phyloP scores from a whole-genome alignment of 2,888 invertebrate genomes.

The Candidula unifasciata region DNA sequence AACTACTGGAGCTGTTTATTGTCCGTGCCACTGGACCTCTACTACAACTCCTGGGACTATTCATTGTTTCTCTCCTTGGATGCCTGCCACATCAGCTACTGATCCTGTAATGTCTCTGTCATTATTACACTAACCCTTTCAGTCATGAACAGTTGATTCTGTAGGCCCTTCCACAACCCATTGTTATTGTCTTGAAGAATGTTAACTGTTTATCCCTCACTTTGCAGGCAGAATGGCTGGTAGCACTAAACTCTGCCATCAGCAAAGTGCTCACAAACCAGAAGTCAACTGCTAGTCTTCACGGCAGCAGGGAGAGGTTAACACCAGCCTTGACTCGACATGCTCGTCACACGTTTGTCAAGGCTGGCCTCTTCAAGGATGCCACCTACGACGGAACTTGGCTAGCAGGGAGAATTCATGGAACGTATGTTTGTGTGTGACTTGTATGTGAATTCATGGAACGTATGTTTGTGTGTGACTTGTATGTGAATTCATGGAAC shows the following conservation, averaged over 20 bases:
- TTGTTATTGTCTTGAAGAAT: no score
- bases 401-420: constrained; percentile 90
- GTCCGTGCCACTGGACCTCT: no score
- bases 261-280: constrained; percentile 81
- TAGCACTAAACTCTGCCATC: constrained; percentile 86
- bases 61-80: no score
- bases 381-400: constrained; percentile 89
- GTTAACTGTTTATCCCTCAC: not conserved
- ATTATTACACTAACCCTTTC: no score
- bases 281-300: constrained; percentile 78
- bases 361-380: constrained; percentile 85
- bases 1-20: no score
- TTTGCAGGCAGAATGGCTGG: constrained; percentile 79
- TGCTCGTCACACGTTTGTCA: constrained; percentile 86
- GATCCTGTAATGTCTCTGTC: no score
- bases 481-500: no score
- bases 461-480: no score
- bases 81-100: no score
- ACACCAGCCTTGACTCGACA: constrained; percentile 86
- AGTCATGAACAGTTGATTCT: no score
- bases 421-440: constrained; percentile 79
- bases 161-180: no score
- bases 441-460: not conserved
- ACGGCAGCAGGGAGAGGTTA: constrained; percentile 77
- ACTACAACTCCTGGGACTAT: no score